Conservation (phyloP, 2,113 vertebrate species). For the Chloebia gouldiae region DNA sequence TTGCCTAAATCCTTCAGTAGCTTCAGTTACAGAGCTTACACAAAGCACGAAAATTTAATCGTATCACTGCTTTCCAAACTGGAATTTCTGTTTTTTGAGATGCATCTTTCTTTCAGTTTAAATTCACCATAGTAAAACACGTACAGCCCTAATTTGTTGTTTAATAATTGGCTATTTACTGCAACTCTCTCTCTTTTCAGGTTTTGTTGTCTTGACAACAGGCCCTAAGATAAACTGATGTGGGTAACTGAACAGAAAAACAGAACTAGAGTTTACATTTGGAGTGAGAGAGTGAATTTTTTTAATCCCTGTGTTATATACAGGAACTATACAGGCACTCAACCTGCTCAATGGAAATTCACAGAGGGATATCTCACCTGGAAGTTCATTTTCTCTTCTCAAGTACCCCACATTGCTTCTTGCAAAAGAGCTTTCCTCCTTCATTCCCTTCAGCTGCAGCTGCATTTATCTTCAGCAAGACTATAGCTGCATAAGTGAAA, state of each 20-base stretch:
- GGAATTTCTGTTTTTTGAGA: neutral
- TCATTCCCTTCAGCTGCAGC: rapidly evolving
- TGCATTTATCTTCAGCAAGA: neutral
- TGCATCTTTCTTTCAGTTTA: neutral
- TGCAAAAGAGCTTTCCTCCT: neutral
- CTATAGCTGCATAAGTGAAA: neutral
- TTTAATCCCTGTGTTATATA: neutral
- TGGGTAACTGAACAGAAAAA: neutral
- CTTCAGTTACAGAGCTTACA: neutral
- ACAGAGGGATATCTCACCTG: neutral
- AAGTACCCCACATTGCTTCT: neutral
- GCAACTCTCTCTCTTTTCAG: neutral
- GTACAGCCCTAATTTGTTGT: neutral
- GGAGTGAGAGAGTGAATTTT: neutral
- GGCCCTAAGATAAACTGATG: neutral
- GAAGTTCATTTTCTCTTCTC: neutral
- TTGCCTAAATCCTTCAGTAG: neutral
- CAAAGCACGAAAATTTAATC: neutral
- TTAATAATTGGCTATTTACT: neutral
- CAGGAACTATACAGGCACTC: neutral
- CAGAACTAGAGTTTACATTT: neutral
- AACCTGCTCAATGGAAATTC: neutral
- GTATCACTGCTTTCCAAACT: neutral
- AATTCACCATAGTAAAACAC: neutral
- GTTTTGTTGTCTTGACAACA: neutral